phyloP scores from a whole-genome alignment of 2,113 vertebrate species.

The Sprattus sprattus region DNA sequence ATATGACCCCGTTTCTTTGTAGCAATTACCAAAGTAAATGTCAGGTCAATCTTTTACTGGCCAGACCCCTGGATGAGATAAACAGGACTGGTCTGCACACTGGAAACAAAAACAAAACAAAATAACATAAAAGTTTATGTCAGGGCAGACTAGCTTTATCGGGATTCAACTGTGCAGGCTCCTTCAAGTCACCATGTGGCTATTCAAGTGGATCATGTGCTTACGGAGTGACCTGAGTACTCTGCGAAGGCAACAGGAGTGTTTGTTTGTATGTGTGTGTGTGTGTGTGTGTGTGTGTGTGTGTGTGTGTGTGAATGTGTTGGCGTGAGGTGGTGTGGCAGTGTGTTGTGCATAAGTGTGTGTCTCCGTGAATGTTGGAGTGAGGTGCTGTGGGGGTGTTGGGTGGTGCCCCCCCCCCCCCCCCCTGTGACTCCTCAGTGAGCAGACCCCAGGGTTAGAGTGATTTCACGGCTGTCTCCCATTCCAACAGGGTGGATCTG shows the following conservation, averaged over 20 bases:
- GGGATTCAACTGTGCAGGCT: neutral
- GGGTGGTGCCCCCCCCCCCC: neutral
- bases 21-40: neutral
- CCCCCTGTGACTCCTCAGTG: conserved; percentile 13
- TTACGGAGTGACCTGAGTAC: neutral
- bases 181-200: neutral
- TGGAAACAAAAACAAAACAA: neutral
- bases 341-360: neutral
- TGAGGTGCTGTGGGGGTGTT: neutral
- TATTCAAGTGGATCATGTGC: conserved; percentile 32
- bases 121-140: neutral
- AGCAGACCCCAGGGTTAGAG: conserved; percentile 18
- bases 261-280: too few species aligned
- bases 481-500: conserved; percentile 39
- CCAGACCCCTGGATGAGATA: neutral
- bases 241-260: conserved; percentile 23
- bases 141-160: neutral
- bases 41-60: neutral
- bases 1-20: conserved; percentile 29
- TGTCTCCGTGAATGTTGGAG: neutral
- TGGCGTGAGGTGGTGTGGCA: neutral
- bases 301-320: neutral
- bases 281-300: neutral
- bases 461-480: conserved; percentile 24
- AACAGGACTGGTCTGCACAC: neutral